Base-by-base conservation (phyloP, 2,113 vertebrate species). In the Pyrgilauda ruficollis region DNA sequence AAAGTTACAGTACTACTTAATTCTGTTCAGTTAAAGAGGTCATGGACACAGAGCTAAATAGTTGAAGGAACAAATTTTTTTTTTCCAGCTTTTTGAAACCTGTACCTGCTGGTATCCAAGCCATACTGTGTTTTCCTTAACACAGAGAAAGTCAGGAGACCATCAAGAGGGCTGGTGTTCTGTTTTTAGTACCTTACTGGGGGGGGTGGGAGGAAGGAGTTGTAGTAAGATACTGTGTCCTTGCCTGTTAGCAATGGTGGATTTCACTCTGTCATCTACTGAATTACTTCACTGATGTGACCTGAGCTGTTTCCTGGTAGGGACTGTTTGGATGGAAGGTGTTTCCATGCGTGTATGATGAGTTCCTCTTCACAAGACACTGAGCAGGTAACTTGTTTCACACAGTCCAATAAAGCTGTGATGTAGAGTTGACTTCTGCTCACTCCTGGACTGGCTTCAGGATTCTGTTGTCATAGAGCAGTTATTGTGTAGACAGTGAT, bases 281-380 rank as follows among this genome's bases (percentile, higher is more conserved):
- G 37, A 73, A 43, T 37, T 2, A 0, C 30, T 84, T 89, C 55
- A 5, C 14, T 53, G 37, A 21, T 52, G 28, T 0, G 7, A 43
- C n/a, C 26, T 6, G 35, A 47, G 30, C 55, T 9, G 4, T 52
- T 70, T 76, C 67, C 11, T 37, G 11, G 15, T 67, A 47, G 64
- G 39, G 30, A 18, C 23, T 44, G 15, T 68, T 91, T 49, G 66
- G n/a, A 23, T 69, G 33, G 58, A 90, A 73, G 44, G n/a, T 1
- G 7, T n/a, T 68, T 76, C 35, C 33, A 10, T 59, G 44, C 0
- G 0, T 52, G 35, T 39, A 7, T 52, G 50, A 5, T 2, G 6
- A 47, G 14, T 53, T 81, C 11, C 5, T 69, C 20, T 63, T 81
- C 5, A 1, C 28, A 59, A 75, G 44, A 46, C 23, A 33, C 31